phyloP scores from a whole-genome alignment of 2,888 invertebrate species.

The Conus canariensis region DNA sequence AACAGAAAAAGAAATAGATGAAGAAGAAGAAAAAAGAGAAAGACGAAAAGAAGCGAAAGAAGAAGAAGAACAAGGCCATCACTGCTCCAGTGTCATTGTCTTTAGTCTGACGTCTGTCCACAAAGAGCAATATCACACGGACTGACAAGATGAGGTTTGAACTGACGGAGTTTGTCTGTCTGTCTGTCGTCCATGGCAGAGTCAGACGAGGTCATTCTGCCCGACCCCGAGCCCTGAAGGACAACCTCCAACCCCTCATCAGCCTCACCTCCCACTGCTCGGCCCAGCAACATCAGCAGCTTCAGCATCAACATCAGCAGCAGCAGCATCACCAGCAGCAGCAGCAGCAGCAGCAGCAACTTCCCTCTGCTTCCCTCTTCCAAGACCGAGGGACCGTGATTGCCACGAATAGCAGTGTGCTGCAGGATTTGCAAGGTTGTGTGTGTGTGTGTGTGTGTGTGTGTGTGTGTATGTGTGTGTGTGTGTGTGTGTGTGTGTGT shows the following conservation, averaged over 20 bases:
- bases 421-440: constrained; percentile 38
- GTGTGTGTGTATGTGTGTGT: background rate
- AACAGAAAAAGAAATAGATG: background rate
- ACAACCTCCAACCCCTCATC: constrained; percentile 42
- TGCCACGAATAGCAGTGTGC: constrained; percentile 33
- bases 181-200: background rate
- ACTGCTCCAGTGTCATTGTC: background rate
- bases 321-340: background rate
- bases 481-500: background rate
- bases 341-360: background rate
- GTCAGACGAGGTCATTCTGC: constrained; percentile 53
- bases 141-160: no score
- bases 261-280: background rate
- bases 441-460: background rate
- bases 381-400: constrained; percentile 46
- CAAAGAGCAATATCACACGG: no score
- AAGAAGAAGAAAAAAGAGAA: background rate
- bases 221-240: constrained; percentile 55
- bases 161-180: no score
- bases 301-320: background rate
- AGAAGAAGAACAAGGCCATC: background rate
- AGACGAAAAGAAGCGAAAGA: background rate
- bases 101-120: no score
- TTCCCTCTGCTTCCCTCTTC: background rate
- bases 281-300: background rate